A percentile compares a stretch with the other conserved stretches of the same genome.
Evolutionary conservation across 2,113 vertebrate genomes (phyloP).

Genomic region (Mobula hypostoma): DNA sequence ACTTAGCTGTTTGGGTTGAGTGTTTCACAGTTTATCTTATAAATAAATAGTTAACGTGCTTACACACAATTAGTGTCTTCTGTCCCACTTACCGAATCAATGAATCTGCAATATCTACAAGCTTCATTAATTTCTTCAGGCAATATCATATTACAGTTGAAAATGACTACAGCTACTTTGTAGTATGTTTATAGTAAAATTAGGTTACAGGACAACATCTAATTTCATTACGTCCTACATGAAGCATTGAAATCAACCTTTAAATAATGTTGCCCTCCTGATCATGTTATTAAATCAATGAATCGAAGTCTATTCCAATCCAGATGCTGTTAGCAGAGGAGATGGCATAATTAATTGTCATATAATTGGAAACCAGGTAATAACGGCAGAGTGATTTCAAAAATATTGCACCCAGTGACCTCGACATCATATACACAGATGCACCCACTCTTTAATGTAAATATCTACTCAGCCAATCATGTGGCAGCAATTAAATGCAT

Average conservation of each 20-base stretch:
- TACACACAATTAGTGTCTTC: no score
- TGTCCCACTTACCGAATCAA: no score
- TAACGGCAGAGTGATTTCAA: neutral
- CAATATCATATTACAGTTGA: neutral
- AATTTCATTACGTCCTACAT: conserved; percentile 4
- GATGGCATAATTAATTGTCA: neutral
- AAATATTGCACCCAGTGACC: neutral
- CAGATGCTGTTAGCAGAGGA: neutral
- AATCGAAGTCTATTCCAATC: conserved; percentile 12
- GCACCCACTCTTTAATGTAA: no score
- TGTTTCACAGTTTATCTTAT: no score
- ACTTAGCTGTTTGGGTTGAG: no score
- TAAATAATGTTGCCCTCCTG: neutral
- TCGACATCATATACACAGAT: no score
- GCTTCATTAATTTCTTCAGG: conserved; percentile 23
- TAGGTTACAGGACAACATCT: neutral
- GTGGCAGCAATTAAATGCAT: no score
- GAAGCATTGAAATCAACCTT: neutral
- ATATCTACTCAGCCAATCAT: no score
- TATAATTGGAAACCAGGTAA: neutral
- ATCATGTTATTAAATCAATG: neutral
- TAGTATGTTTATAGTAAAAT: neutral
- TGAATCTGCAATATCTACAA: no score
- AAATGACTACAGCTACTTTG: conserved; percentile 10
- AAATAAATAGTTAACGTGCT: no score